These are phyloP conservation scores for Aspiorhynchus laticeps DNA, from an alignment of 2,113 vertebrate species.

Conservation along the genomic window DNA sequence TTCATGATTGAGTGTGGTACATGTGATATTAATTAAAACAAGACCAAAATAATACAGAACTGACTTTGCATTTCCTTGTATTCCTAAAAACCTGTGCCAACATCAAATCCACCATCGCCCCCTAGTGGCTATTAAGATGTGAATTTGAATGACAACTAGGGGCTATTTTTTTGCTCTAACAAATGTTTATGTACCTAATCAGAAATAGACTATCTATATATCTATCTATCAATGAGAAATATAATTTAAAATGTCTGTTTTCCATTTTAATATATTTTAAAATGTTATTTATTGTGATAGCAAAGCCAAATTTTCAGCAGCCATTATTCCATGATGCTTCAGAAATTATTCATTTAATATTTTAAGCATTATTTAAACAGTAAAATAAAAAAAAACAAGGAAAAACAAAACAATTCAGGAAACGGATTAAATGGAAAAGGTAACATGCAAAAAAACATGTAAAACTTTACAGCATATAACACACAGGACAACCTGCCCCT, in stretches of 20 bases:
- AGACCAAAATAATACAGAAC: neutral
- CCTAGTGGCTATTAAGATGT: neutral
- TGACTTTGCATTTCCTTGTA: neutral
- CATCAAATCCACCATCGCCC: conserved; percentile 20
- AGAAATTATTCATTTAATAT: neutral
- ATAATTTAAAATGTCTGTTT: too few species aligned
- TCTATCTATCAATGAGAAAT: too few species aligned
- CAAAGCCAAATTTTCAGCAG: too few species aligned
- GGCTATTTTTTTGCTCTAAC: neutral
- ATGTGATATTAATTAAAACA: conserved; percentile 2
- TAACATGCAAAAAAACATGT: neutral
- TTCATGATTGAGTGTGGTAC: neutral
- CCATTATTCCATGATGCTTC: neutral
- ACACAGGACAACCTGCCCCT: neutral
- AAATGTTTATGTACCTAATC: neutral
- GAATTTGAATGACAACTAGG: neutral
- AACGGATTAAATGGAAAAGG: neutral
- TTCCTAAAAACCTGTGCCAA: neutral
- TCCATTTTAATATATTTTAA: neutral
- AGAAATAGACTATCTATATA: neutral
- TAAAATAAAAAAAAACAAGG: neutral
- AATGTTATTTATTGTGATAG: neutral
- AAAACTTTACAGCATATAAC: neutral
- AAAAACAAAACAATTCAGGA: neutral
- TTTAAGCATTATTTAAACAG: neutral